Evolutionary conservation across 2,113 vertebrate genomes (phyloP), one percentile per base, ranked within the genome.

Genomic region (Prietella phreatophila): DNA sequence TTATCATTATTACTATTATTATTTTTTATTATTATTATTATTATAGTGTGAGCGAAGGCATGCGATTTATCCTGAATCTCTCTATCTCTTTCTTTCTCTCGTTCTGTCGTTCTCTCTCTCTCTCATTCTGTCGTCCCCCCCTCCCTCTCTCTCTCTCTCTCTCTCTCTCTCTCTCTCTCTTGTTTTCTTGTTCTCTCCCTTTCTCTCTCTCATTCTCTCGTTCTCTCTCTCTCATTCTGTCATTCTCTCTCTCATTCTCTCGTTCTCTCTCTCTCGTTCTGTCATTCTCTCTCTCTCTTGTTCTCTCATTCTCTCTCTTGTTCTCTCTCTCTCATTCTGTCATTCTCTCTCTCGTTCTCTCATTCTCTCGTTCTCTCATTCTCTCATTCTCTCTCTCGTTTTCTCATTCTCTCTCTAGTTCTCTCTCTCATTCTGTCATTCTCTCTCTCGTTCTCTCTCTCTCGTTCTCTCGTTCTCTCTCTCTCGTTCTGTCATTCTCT

Each of bases 61-160:
- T 50, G 47, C 7, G 10, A 1, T 50, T 9, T 50, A 50, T 50
- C 47, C 47, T 50, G 10, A 9, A 50, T 81, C 47, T 30, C 2
- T 7, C 14, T 50, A 25, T 79, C 7, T 42, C 50, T 79, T 55
- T 82, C 17, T 2, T 39, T 39, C 36, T 39, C 1, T 39, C 36
- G 36, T 39, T 90, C 1, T 81, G 50, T 83, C 33, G 67, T 22
- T 53, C 25, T 58, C 33, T 85, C 30, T 92, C 25, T 92, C 13
- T 89, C 47, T 89, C 69, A 79, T 20, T 85, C 13, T 91, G 8
- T 89, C 36, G 17, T 88, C 3, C 36, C 3, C 36, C 39, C 39
- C 25, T 82, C 39, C 83, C 58, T 88, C 11, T 30, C 11, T 55
- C 10, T 69, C n/a, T 15, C 0, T 69, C 30, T 69, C 14, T 33